Evolutionary conservation across 2,113 vertebrate species (phyloP), one percentile per base, ranked within the genome.

Genomic region (Gobio gobio): DNA sequence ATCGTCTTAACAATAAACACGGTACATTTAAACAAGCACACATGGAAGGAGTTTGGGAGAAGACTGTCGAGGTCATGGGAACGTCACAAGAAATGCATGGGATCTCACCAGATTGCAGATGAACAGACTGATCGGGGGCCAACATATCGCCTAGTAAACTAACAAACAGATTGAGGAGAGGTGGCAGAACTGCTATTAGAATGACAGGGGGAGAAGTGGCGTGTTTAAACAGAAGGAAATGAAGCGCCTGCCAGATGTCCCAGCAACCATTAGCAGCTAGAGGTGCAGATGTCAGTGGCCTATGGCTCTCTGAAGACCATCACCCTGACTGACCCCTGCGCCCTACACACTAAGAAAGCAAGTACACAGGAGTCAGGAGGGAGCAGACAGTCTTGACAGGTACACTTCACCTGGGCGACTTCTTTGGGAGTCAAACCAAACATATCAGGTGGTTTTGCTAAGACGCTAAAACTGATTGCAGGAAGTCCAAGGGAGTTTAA

Each of bases 241-340:
- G 16, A 64, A 80, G 36, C 36, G 20, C 40, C 58, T 64, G 78
- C 78, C 58, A 80, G 78, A 80, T 80, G 78, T 80, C 78, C 76
- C 58, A 10, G 43, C 58, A 80, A n/a, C n/a, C 40, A 64, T 80
- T 80, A 80, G 78, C 78, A 47, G 78, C 78, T 47, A 64, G 18
- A 80, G 43, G 78, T 63, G 36, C 58, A 63, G 58, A 10, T 18
- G 78, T 80, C 40, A 45, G 58, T 63, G 58, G 40, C 78, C 78
- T 80, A 16, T 80, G 58, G 72, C 36, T 80, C 59, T 63, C n/a
- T 47, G 22, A 45, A 64, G 58, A 58, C 76, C 76, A 26, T 59
- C 76, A 43, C 33, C 20, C 10, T 78, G 76, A 64, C 58, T 78
- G 76, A 80, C 58, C 78, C n/a, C 58, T 64, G 40, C 0, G 40